These are phyloP conservation scores for Melitaea cinxia DNA, from an alignment of 1,140 invertebrate species.

Conservation along the genomic window DNA sequence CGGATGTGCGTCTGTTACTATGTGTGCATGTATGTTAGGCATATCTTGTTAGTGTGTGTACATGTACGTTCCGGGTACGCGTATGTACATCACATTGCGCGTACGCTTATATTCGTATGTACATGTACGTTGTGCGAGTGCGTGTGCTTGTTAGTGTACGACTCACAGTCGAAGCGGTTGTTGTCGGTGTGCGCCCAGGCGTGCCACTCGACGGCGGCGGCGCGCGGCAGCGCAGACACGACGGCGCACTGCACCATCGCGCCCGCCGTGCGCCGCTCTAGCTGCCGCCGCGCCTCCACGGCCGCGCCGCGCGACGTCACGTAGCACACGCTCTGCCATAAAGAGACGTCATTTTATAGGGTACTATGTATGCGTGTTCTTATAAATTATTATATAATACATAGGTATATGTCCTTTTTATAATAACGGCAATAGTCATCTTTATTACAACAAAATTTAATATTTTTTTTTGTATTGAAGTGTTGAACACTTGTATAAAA, in stretches of 20 bases:
- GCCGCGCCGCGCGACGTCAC: slow-evolving; percentile 87
- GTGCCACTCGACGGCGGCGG: slow-evolving; percentile 95
- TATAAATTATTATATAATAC: too few relatives aligned
- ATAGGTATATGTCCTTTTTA: too few relatives aligned
- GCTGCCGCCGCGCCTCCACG: slow-evolving; percentile 87
- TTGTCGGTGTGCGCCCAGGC: slow-evolving; percentile 94
- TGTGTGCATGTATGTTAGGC: too few relatives aligned
- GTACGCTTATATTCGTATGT: neutral
- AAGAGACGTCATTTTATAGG: too few relatives aligned
- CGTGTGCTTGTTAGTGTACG: neutral
- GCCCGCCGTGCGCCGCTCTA: slow-evolving; percentile 92
- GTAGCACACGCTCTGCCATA: slow-evolving; percentile 89
- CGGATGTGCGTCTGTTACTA: too few relatives aligned
- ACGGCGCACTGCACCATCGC: slow-evolving; percentile 94
- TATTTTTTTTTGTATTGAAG: too few relatives aligned
- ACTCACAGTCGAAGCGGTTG: slow-evolving; percentile 91
- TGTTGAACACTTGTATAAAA: too few relatives aligned
- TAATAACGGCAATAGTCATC: too few relatives aligned
- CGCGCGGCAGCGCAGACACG: slow-evolving; percentile 89
- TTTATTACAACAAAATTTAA: too few relatives aligned
- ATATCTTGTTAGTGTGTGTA: neutral
- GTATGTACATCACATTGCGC: neutral
- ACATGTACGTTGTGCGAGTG: neutral
- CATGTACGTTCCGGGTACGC: neutral
- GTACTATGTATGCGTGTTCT: too few relatives aligned